Conservation (phyloP, 2,888 invertebrate species). For the Oconnorella tubifera region DNA sequence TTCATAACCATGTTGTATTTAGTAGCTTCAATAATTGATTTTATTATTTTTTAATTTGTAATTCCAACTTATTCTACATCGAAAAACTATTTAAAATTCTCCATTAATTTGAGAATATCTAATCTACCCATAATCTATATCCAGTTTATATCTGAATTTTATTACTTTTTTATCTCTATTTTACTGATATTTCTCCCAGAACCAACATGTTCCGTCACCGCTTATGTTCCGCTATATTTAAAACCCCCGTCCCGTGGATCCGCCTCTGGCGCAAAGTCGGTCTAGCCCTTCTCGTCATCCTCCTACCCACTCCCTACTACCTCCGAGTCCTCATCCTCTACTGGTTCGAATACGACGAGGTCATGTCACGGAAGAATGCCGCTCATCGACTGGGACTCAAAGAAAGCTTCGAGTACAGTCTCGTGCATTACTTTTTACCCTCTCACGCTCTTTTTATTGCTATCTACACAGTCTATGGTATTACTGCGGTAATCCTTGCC, state of each 20-base stretch:
- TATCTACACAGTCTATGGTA: constrained; percentile 45
- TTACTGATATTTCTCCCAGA: constrained; percentile 8
- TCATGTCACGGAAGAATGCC: constrained; percentile 37
- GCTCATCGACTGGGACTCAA: constrained; percentile 35
- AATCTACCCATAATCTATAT: too few relatives aligned
- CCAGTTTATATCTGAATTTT: too few relatives aligned
- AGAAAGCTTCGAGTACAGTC: constrained; percentile 40
- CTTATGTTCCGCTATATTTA: constrained; percentile 7
- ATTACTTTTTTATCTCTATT: too few relatives aligned
- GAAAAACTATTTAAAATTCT: too few relatives aligned
- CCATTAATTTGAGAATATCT: too few relatives aligned
- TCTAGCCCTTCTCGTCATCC: constrained; percentile 39
- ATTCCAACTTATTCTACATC: too few relatives aligned
- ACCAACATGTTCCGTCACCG: constrained; percentile 14
- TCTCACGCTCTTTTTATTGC: constrained; percentile 46
- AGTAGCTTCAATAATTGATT: too few relatives aligned
- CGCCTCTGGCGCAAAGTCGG: constrained; percentile 39
- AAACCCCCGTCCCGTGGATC: constrained; percentile 29
- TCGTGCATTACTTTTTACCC: constrained; percentile 48
- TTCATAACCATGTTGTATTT: too few relatives aligned
- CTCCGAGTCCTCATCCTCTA: constrained; percentile 47
- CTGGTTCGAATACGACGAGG: constrained; percentile 45
- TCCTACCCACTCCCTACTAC: constrained; percentile 49
- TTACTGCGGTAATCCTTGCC: constrained; percentile 42
- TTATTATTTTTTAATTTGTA: too few relatives aligned